A percentile compares a stretch with the other conserved stretches of the same genome.
These are phyloP conservation scores for Cettia cetti DNA, from an alignment of 2,113 vertebrate species.

Conservation along the genomic window DNA sequence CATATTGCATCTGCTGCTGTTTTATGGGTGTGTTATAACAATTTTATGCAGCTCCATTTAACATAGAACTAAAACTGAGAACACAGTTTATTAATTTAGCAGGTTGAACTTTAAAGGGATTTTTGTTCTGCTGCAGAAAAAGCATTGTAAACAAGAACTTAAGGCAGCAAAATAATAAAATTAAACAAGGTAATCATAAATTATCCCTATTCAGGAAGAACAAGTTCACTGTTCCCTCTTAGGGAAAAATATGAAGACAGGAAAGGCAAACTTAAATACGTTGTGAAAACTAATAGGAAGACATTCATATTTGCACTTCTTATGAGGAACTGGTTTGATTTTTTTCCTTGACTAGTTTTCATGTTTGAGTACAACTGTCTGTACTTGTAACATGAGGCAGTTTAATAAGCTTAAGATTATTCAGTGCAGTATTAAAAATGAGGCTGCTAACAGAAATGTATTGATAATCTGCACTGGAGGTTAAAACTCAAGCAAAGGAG, in stretches of 20 bases:
- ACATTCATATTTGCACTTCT: not conserved
- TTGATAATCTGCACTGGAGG: not conserved
- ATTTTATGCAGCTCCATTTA: constrained; percentile 29
- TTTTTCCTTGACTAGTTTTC: not conserved
- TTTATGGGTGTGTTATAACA: constrained; percentile 20
- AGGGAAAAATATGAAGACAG: not conserved
- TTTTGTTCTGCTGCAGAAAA: not conserved
- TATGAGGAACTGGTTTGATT: not conserved
- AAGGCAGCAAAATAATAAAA: not conserved
- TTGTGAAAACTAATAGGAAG: not conserved
- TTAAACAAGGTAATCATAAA: not conserved
- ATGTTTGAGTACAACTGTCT: constrained; percentile 4
- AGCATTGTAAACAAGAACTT: not conserved
- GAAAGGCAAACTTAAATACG: not conserved
- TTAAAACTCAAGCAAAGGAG: not conserved
- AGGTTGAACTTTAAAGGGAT: not conserved
- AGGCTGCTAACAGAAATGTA: not conserved
- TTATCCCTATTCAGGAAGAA: not conserved
- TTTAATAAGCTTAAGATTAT: not conserved
- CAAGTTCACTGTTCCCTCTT: not conserved
- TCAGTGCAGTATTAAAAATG: constrained; percentile 2
- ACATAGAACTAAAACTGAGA: not conserved
- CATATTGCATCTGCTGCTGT: not conserved
- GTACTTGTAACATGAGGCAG: not conserved
- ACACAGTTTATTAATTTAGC: not conserved